phyloP scores from a whole-genome alignment of 2,113 vertebrate genomes.

The Nothoprocta perdicaria region DNA sequence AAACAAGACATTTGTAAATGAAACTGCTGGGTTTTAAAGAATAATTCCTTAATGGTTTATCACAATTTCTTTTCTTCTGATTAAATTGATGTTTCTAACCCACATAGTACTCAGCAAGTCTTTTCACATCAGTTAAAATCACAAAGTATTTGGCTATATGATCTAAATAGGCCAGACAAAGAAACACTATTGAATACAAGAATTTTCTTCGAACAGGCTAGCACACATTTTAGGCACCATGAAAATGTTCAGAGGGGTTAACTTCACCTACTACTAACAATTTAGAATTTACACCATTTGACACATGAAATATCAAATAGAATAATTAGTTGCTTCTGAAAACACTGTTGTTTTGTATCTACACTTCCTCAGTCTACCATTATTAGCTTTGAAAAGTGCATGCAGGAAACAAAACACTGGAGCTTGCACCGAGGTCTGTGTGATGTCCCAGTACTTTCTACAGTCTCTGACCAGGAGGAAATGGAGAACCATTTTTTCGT shows the following conservation, averaged over 20 bases:
- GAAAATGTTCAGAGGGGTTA: not conserved
- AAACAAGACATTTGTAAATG: slow-evolving; percentile 45
- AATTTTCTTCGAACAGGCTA: not conserved
- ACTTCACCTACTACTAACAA: not conserved
- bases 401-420: not conserved
- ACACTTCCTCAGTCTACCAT: not conserved
- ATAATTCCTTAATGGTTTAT: slow-evolving; percentile 20
- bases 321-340: not conserved
- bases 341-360: not conserved
- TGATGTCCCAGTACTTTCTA: not conserved
- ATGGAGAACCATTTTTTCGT: too few species aligned
- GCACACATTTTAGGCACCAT: not conserved
- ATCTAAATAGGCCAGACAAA: slow-evolving; percentile 28
- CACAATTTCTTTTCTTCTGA: slow-evolving; percentile 1
- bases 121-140: slow-evolving; percentile 32
- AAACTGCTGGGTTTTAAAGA: slow-evolving; percentile 24
- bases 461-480: not conserved
- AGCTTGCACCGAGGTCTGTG: not conserved
- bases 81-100: slow-evolving; percentile 47
- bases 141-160: slow-evolving; percentile 15
- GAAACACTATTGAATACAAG: not conserved
- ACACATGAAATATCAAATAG: fast-evolving
- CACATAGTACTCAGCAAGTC: not conserved
- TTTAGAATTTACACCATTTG: not conserved
- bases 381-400: not conserved